Evolutionary conservation across 2,888 invertebrate genomes (phyloP).

Genomic region (Erebia aethiops): DNA sequence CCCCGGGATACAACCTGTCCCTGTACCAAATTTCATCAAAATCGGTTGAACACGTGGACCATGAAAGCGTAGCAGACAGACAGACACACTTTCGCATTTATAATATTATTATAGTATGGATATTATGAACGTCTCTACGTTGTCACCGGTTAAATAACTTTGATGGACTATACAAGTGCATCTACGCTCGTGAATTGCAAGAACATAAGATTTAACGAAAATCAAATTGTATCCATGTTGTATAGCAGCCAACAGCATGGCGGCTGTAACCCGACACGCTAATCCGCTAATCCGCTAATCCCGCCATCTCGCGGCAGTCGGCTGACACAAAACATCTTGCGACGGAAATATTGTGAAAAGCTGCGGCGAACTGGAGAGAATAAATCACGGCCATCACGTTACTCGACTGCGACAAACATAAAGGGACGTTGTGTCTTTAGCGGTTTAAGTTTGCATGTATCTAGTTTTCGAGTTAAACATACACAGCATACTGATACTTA

Average conservation of each 20-base stretch:
- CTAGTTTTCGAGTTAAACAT: too few species aligned
- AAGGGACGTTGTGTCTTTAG: not conserved
- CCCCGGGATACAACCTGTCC: too few species aligned
- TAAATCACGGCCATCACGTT: constrained; percentile 55
- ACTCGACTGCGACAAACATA: not conserved
- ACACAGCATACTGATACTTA: too few species aligned
- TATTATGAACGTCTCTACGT: too few species aligned
- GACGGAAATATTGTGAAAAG: constrained; percentile 75
- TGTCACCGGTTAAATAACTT: too few species aligned
- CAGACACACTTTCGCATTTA: too few species aligned
- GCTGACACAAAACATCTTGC: constrained; percentile 79
- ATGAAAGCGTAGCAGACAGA: too few species aligned
- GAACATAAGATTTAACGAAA: constrained; percentile 42
- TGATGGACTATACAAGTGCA: too few species aligned
- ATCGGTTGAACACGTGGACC: too few species aligned
- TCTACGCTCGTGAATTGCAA: too few species aligned
- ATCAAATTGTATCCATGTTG: constrained; percentile 42
- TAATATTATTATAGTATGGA: too few species aligned
- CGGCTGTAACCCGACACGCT: constrained; percentile 56
- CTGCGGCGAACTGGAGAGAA: constrained; percentile 55
- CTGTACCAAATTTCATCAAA: too few species aligned
- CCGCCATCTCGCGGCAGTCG: constrained; percentile 58
- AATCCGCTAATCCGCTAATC: constrained; percentile 69
- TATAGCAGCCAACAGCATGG: constrained; percentile 68
- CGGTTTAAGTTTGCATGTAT: not conserved